These are phyloP conservation scores for Drosophila seguyi DNA, from an alignment of 1,140 invertebrate genomes.

Conservation along the genomic window DNA sequence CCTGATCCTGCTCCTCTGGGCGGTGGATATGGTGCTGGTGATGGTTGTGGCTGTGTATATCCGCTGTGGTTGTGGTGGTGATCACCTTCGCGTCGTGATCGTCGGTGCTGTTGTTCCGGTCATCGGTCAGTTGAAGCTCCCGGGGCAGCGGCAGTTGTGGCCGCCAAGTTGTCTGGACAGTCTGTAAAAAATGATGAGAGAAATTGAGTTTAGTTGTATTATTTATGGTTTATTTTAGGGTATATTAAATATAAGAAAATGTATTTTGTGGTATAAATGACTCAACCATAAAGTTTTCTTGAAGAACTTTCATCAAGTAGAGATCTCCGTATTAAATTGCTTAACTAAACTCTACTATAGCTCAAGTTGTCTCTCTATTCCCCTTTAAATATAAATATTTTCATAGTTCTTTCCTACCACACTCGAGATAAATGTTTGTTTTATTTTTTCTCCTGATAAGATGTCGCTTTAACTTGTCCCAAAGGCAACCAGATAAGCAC, in stretches of 20 bases:
- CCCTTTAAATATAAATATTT: neutral
- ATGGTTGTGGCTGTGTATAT: constrained; percentile 23
- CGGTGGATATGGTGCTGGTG: constrained; percentile 17
- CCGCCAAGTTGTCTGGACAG: constrained; percentile 84
- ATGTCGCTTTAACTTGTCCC: constrained; percentile 36
- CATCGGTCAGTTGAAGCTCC: constrained; percentile 73
- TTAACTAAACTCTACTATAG: no score
- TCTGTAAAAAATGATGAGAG: constrained; percentile 55
- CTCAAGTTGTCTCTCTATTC: neutral
- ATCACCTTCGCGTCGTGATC: constrained; percentile 58
- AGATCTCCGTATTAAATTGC: no score
- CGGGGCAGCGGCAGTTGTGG: constrained; percentile 83
- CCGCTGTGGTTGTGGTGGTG: constrained; percentile 42
- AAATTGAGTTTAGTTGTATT: constrained; percentile 50
- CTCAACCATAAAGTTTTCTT: no score
- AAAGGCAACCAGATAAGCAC: constrained; percentile 38
- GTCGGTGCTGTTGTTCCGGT: constrained; percentile 44
- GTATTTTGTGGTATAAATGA: no score
- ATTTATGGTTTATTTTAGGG: neutral
- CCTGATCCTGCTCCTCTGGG: constrained; percentile 10
- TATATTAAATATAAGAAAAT: neutral
- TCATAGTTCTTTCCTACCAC: neutral
- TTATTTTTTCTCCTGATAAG: constrained; percentile 70
- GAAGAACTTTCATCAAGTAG: no score
- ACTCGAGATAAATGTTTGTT: constrained; percentile 24